Conservation (phyloP, 2,888 invertebrate genomes). For the Tiliacea citrago region DNA sequence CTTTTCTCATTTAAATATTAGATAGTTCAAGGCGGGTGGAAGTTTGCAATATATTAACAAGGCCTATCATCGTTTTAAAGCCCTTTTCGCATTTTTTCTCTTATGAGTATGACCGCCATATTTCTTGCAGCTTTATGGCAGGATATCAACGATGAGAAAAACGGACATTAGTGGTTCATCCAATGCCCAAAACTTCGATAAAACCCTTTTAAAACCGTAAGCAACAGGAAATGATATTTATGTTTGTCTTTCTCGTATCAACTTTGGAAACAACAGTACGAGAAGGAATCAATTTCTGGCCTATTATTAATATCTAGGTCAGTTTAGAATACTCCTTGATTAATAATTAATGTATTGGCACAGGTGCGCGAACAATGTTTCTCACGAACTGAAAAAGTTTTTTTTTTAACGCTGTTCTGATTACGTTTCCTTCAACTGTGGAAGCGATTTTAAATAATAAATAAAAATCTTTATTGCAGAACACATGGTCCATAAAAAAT, state of each 20-base stretch:
- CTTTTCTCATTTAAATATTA: conserved; percentile 22
- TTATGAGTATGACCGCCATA: conserved; percentile 23
- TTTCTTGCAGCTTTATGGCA: conserved; percentile 24
- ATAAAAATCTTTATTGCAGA: too few species aligned
- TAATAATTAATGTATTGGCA: background rate
- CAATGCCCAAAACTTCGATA: too few species aligned
- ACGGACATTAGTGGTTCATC: background rate
- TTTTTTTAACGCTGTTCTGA: too few species aligned
- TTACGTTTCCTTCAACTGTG: background rate
- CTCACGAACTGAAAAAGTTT: background rate
- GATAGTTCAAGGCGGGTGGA: background rate
- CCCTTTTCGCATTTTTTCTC: conserved; percentile 19
- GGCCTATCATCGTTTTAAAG: conserved; percentile 16
- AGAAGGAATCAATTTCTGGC: background rate
- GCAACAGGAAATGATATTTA: background rate
- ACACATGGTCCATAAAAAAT: too few species aligned
- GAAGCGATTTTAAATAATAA: background rate
- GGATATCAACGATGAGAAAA: background rate
- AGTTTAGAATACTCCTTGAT: conserved; percentile 25
- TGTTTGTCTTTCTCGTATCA: background rate
- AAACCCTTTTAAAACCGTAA: background rate
- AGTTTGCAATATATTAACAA: conserved; percentile 24
- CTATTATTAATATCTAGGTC: conserved; percentile 1
- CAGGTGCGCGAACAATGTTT: conserved; percentile 7
- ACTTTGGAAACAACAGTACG: background rate